Evolutionary conservation across 2,888 invertebrate species (phyloP).

Genomic region (Vesta saturnalis): DNA sequence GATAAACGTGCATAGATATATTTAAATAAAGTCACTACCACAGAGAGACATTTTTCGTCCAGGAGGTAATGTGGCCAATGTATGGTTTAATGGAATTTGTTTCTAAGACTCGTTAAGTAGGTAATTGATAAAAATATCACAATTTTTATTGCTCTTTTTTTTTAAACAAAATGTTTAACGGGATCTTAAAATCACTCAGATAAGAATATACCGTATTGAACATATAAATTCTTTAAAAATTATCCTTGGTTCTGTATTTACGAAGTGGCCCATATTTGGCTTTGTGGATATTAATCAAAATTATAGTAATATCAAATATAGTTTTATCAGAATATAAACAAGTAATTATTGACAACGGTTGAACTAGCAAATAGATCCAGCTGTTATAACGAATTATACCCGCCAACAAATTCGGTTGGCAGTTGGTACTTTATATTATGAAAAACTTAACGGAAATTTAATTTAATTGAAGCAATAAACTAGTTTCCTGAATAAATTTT

Average conservation of each 20-base stretch:
- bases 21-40: too few relatives aligned
- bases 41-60: neutral
- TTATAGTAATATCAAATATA: neutral
- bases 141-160: too few relatives aligned
- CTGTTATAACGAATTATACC: conserved; percentile 38
- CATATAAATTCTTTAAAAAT: too few relatives aligned
- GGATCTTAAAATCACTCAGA: too few relatives aligned
- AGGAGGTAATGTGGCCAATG: neutral
- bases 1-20: too few relatives aligned
- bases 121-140: too few relatives aligned
- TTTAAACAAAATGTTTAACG: too few relatives aligned
- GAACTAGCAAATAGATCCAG: conserved; percentile 18
- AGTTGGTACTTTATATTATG: conserved; percentile 27
- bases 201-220: too few relatives aligned
- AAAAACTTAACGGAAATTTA: conserved; percentile 28
- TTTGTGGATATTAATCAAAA: conserved; percentile 3
- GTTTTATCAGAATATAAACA: conserved; percentile 14
- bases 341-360: conserved; percentile 16
- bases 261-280: neutral
- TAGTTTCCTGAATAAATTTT: neutral
- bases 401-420: conserved; percentile 36
- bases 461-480: conserved; percentile 9
- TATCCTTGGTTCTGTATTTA: too few relatives aligned
- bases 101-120: conserved; percentile 1
- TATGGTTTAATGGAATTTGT: neutral